These are phyloP conservation scores for Plebejus anna DNA, from an alignment of 2,888 invertebrate species.

Conservation along the genomic window DNA sequence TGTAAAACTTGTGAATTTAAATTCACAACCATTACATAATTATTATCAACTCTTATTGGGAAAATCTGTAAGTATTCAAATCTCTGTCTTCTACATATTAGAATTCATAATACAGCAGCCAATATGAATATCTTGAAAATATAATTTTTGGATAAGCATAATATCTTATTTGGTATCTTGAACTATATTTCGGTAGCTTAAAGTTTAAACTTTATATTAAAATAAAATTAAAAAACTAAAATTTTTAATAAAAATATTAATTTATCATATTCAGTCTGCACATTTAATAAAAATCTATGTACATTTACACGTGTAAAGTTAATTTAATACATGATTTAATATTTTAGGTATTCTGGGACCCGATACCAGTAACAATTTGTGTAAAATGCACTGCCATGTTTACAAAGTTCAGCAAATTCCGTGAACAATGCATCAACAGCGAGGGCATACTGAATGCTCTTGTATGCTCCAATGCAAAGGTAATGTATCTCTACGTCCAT, in stretches of 20 bases:
- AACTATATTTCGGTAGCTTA: too few relatives aligned
- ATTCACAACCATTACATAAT: constrained; percentile 50
- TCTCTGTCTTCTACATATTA: too few relatives aligned
- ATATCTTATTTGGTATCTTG: too few relatives aligned
- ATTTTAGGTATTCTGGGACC: constrained; percentile 27
- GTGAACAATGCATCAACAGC: constrained; percentile 53
- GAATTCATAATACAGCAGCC: too few relatives aligned
- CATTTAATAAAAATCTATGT: background rate
- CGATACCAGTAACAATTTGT: constrained; percentile 52
- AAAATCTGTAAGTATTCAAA: constrained; percentile 52
- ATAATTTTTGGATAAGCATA: too few relatives aligned
- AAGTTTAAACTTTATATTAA: too few relatives aligned
- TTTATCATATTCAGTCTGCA: background rate
- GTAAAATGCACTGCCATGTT: constrained; percentile 57
- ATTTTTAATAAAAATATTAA: background rate
- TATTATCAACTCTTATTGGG: constrained; percentile 57
- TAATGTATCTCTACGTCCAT: constrained; percentile 34
- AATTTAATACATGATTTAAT: background rate
- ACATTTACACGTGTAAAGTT: background rate
- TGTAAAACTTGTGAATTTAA: constrained; percentile 56
- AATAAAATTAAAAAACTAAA: too few relatives aligned
- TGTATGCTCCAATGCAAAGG: constrained; percentile 52
- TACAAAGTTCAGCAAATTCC: constrained; percentile 57
- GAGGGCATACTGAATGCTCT: constrained; percentile 53
- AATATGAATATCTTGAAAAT: too few relatives aligned